Percentiles rank a stretch among this genome's conserved stretches.
phyloP scores from a whole-genome alignment of 2,888 invertebrate species.

The Labia minor region DNA sequence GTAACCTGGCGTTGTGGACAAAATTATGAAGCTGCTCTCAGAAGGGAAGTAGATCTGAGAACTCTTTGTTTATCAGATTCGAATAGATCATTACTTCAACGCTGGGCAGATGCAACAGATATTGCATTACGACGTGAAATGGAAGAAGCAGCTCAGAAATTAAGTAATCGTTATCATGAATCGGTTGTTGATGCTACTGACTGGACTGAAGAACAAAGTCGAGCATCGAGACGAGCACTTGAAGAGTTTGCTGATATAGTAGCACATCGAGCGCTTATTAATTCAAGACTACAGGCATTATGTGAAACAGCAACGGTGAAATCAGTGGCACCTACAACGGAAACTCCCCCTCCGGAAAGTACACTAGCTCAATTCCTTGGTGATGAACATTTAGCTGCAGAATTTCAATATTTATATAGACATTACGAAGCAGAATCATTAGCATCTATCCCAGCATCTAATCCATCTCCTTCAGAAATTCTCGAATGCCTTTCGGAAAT shows the following conservation, averaged over 20 bases:
- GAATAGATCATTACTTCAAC: conserved; percentile 52
- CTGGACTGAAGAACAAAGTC: conserved; percentile 27
- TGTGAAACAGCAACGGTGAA: conserved; percentile 39
- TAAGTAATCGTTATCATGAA: conserved; percentile 55
- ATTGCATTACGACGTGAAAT: conserved; percentile 59
- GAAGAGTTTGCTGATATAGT: conserved; percentile 58
- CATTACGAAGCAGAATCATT: conserved; percentile 14
- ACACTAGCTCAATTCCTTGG: conserved; percentile 26
- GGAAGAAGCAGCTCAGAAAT: conserved; percentile 56
- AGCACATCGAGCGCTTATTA: conserved; percentile 63
- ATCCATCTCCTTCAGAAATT: neutral
- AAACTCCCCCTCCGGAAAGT: conserved; percentile 22
- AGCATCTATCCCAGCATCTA: neutral
- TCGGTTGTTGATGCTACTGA: conserved; percentile 18
- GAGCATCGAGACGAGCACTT: conserved; percentile 38
- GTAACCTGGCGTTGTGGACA: conserved; percentile 60
- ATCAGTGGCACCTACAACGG: neutral
- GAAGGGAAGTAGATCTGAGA: conserved; percentile 42
- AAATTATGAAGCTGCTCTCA: conserved; percentile 52
- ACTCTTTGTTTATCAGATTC: conserved; percentile 44
- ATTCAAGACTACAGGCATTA: conserved; percentile 61
- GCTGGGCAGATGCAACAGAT: conserved; percentile 64
- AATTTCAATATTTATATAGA: conserved; percentile 38
- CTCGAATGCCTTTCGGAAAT: neutral
- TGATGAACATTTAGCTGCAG: conserved; percentile 42